A percentile compares a stretch with the other conserved stretches of the same genome.
Evolutionary conservation across 2,113 vertebrate genomes (phyloP).

Genomic region (Propithecus coquereli): DNA sequence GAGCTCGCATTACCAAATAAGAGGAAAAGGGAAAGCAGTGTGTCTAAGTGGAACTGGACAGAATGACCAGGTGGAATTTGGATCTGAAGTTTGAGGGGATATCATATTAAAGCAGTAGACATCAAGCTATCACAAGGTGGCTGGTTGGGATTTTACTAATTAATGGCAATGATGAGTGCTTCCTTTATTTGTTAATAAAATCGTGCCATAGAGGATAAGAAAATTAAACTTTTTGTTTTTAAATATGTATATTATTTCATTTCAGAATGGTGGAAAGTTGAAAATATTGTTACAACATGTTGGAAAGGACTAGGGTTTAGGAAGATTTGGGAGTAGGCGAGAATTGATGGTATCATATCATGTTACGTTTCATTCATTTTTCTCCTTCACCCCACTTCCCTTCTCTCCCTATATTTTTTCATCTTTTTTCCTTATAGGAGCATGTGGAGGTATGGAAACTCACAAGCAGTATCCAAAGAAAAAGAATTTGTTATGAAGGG

Average conservation of each 20-base stretch:
- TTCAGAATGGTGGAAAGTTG: neutral
- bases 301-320: neutral
- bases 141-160: neutral
- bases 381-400: neutral
- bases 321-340: neutral
- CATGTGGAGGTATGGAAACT: neutral
- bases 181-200: neutral
- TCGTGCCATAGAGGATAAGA: neutral
- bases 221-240: neutral
- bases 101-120: neutral
- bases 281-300: neutral
- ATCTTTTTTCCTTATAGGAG: neutral
- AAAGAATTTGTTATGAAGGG: neutral
- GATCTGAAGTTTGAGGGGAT: neutral
- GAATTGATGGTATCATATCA: neutral
- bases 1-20: constrained; percentile 42
- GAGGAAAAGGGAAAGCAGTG: neutral
- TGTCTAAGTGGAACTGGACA: neutral
- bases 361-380: neutral
- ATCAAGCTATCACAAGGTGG: neutral
- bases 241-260: neutral
- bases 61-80: constrained; percentile 34
- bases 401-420: neutral
- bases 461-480: neutral
- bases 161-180: neutral